phyloP scores from a whole-genome alignment of 2,113 vertebrate genomes.

The Corythornis cristatus region DNA sequence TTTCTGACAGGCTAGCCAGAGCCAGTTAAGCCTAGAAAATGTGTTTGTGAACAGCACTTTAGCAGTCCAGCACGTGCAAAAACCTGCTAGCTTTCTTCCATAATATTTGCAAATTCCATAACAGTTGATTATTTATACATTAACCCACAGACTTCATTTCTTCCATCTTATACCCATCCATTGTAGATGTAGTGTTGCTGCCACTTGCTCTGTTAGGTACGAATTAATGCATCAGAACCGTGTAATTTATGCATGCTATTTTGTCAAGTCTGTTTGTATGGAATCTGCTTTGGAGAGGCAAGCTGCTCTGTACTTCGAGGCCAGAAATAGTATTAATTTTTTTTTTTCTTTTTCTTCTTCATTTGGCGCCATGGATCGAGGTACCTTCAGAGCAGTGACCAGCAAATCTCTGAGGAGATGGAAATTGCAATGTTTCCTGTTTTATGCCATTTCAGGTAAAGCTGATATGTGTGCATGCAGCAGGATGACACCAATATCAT shows the following conservation, averaged over 20 bases:
- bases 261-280: conserved; percentile 66
- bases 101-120: conserved; percentile 38
- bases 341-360: not conserved
- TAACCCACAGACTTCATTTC: conserved; percentile 44
- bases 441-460: conserved; percentile 2
- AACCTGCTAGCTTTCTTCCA: conserved; percentile 33
- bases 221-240: conserved; percentile 58
- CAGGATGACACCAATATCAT: not conserved
- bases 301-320: conserved; percentile 21
- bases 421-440: not conserved
- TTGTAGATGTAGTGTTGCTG: conserved; percentile 40
- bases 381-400: conserved; percentile 20
- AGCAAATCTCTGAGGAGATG: conserved; percentile 23
- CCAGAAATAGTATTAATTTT: conserved; percentile 27
- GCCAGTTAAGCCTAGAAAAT: conserved; percentile 44
- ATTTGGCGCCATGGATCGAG: conserved; percentile 27
- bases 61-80: not conserved
- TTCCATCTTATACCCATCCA: conserved; percentile 39
- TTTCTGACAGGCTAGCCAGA: conserved; percentile 37
- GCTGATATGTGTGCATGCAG: not conserved
- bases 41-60: conserved; percentile 1
- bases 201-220: conserved; percentile 70
- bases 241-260: conserved; percentile 73
- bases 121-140: conserved; percentile 48
- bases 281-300: conserved; percentile 61